Conservation (phyloP, 2,113 vertebrate genomes). For the Petrocephalus zakoni region DNA sequence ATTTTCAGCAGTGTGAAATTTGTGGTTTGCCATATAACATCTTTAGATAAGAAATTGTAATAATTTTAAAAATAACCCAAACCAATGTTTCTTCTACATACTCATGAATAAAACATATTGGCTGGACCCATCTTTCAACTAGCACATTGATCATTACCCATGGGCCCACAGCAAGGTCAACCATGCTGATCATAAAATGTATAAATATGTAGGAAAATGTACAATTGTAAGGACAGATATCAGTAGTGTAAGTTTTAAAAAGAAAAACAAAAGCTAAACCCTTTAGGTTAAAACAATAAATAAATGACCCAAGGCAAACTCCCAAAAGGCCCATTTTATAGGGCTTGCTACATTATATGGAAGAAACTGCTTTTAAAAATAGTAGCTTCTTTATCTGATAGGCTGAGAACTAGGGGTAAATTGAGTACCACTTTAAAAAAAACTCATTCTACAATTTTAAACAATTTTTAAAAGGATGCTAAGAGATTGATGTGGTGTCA, state of each 20-base stretch:
- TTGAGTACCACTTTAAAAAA: background rate
- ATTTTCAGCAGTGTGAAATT: conserved; percentile 3
- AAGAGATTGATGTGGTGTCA: background rate
- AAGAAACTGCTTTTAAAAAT: background rate
- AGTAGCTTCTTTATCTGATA: background rate
- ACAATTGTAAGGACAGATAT: background rate
- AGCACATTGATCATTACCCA: background rate
- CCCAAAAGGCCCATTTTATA: background rate
- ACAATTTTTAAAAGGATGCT: background rate
- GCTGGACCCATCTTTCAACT: background rate
- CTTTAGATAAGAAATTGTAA: background rate
- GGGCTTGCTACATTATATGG: background rate
- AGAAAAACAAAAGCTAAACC: background rate
- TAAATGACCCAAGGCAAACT: background rate
- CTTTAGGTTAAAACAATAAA: conserved; percentile 5
- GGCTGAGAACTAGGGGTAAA: background rate
- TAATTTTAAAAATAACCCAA: background rate
- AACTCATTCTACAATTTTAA: background rate
- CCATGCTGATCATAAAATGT: background rate
- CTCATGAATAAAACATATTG: background rate
- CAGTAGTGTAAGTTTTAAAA: background rate
- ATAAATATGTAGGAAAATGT: background rate
- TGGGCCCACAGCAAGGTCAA: background rate
- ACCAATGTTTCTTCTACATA: too few species aligned
- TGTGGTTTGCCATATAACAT: background rate